A percentile compares a stretch with the other conserved stretches of the same genome.
These are phyloP conservation scores for Mamestra brassicae DNA, from an alignment of 2,888 invertebrate species.

Conservation along the genomic window DNA sequence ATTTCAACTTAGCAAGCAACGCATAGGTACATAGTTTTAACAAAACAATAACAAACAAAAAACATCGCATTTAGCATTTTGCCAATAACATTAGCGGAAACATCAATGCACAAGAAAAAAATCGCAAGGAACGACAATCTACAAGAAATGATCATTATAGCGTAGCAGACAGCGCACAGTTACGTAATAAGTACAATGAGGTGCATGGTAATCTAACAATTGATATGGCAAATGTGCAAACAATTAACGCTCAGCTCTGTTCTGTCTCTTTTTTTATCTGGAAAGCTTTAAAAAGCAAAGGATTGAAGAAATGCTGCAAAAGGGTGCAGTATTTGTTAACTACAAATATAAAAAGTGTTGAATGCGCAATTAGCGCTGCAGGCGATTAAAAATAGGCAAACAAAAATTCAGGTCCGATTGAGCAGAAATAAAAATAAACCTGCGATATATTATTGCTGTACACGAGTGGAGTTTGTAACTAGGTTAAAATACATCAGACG, in stretches of 20 bases:
- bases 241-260: constrained; percentile 36
- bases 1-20: not conserved
- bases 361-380: constrained; percentile 7
- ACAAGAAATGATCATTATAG: constrained; percentile 37
- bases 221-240: not conserved
- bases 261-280: not conserved
- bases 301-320: not conserved
- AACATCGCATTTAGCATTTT: constrained; percentile 53
- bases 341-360: not conserved
- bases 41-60: not conserved
- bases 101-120: constrained; percentile 43
- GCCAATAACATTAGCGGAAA: constrained; percentile 23
- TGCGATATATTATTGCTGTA: not conserved
- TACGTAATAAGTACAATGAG: constrained; percentile 3
- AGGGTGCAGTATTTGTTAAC: not conserved
- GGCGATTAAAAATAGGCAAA: not conserved
- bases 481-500: constrained; percentile 22
- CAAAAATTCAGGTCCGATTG: constrained; percentile 6
- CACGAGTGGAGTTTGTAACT: constrained; percentile 2
- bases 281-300: not conserved
- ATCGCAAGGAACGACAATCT: constrained; percentile 51
- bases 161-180: constrained; percentile 8
- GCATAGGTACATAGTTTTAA: not conserved
- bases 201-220: not conserved
- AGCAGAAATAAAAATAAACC: constrained; percentile 7